Conservation (phyloP, 1,140 invertebrate species). For the Neodiprion pinetum region DNA sequence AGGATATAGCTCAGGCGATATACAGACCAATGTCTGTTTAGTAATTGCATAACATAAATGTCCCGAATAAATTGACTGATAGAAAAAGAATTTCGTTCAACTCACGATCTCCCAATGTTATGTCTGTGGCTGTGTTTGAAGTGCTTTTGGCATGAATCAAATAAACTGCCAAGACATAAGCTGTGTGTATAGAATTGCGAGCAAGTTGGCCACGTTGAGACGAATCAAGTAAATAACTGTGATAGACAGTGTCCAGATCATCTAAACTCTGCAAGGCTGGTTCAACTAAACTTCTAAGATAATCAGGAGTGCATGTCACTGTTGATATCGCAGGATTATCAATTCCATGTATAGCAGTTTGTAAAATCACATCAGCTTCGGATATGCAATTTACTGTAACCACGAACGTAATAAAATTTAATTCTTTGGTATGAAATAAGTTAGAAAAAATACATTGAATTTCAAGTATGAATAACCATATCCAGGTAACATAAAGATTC, state of each 20-base stretch:
- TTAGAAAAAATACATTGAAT: slow-evolving; percentile 7
- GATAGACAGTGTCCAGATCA: slow-evolving; percentile 50
- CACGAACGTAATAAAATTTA: slow-evolving; percentile 25
- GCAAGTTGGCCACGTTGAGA: slow-evolving; percentile 53
- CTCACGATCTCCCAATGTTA: slow-evolving; percentile 76
- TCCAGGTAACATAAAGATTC: too few relatives aligned
- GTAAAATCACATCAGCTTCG: slow-evolving; percentile 68
- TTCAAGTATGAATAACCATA: too few relatives aligned
- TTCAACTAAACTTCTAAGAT: slow-evolving; percentile 63
- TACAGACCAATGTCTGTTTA: too few relatives aligned
- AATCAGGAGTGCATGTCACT: slow-evolving; percentile 75
- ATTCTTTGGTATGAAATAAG: slow-evolving; percentile 29
- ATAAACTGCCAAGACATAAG: slow-evolving; percentile 68
- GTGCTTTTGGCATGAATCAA: slow-evolving; percentile 74
- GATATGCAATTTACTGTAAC: slow-evolving; percentile 65
- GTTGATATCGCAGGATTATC: slow-evolving; percentile 75
- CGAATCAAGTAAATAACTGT: slow-evolving; percentile 45
- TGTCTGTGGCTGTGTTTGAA: slow-evolving; percentile 76
- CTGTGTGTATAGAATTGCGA: slow-evolving; percentile 52
- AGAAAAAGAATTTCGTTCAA: slow-evolving; percentile 30
- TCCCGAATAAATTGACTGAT: not conserved
- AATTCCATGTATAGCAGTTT: slow-evolving; percentile 69
- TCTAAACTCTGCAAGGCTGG: slow-evolving; percentile 53
- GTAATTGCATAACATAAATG: not conserved
- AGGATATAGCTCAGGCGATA: not conserved